phyloP scores from a whole-genome alignment of 2,113 vertebrate genomes.

The Lontra canadensis region DNA sequence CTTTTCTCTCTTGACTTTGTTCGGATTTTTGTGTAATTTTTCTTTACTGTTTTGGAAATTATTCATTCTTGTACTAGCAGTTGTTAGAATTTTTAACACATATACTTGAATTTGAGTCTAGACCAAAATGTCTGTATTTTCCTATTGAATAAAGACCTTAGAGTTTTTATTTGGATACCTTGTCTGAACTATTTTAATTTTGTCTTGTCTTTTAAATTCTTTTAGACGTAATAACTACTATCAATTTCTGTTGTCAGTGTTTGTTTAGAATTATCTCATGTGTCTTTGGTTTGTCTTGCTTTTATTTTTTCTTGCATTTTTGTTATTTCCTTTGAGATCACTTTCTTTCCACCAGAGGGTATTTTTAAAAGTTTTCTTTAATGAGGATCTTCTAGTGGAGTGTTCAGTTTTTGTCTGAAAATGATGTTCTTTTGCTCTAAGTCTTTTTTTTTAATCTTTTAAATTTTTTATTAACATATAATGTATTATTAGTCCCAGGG shows the following conservation, averaged over 20 bases:
- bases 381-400: background rate
- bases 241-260: background rate
- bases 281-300: background rate
- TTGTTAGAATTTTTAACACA: background rate
- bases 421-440: background rate
- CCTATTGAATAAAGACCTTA: background rate
- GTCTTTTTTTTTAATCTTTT: background rate
- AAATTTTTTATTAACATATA: too few relatives aligned
- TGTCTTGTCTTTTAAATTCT: background rate
- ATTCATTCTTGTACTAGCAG: background rate
- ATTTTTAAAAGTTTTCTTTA: background rate
- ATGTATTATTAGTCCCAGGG: too few relatives aligned
- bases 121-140: background rate
- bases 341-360: background rate
- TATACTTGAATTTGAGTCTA: background rate
- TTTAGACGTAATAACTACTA: background rate
- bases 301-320: slow-evolving; percentile 11
- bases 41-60: slow-evolving; percentile 5
- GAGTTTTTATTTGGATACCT: background rate
- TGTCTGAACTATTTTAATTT: slow-evolving; percentile 30
- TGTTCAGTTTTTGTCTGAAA: background rate
- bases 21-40: background rate
- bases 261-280: background rate
- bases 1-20: background rate
- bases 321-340: background rate